Conservation (phyloP, 2,888 invertebrate genomes). For the Trissolcus japonicus region DNA sequence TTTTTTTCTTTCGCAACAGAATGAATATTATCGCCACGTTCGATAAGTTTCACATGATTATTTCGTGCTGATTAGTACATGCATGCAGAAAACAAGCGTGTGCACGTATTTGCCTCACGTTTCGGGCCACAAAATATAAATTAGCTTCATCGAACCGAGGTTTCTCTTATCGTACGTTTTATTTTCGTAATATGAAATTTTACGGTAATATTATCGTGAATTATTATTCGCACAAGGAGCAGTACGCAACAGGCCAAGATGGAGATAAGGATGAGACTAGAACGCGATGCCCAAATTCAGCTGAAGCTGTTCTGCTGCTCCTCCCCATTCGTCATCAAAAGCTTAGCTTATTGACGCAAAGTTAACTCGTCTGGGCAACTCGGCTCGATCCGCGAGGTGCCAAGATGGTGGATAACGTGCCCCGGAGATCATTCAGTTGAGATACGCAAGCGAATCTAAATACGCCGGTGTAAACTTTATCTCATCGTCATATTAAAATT, state of each 20-base stretch:
- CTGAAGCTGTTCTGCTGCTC: conserved; percentile 12
- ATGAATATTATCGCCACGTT: background rate
- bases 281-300: conserved; percentile 29
- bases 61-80: conserved; percentile 9
- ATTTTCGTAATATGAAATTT: background rate
- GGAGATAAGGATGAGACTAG: conserved; percentile 42
- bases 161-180: too few species aligned
- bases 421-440: conserved; percentile 28
- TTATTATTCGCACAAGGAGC: conserved; percentile 19
- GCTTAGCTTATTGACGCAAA: conserved; percentile 19
- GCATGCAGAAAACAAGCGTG: background rate
- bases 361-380: conserved; percentile 24
- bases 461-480: conserved; percentile 47
- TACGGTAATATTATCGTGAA: background rate
- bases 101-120: background rate
- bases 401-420: conserved; percentile 47
- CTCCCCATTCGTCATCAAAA: conserved; percentile 24
- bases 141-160: too few species aligned
- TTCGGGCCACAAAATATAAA: too few species aligned
- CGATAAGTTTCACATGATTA: conserved; percentile 6
- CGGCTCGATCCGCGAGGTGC: conserved; percentile 34
- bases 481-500: conserved; percentile 42
- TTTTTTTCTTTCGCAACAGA: background rate
- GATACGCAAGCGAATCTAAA: conserved; percentile 46
- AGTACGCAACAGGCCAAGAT: conserved; percentile 56